Evolutionary conservation across 35 echinoderm and acorn worm genomes (phyloP), one percentile per base, ranked within the genome.

Genomic region (Acanthaster planci): DNA sequence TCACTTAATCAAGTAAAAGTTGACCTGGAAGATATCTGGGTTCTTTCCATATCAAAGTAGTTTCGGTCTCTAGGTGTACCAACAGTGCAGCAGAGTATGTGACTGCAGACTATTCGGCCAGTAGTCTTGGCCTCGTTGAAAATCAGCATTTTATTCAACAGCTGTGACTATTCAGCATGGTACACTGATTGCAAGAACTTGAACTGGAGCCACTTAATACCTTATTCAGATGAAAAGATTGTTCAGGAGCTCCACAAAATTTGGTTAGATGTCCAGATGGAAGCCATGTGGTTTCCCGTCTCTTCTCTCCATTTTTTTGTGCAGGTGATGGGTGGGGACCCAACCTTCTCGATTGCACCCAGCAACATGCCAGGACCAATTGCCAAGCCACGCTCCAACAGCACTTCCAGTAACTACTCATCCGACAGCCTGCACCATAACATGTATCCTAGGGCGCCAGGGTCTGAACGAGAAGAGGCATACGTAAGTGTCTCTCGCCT

Each of bases 321-420:
- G 36, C 37, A 85, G 83, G 59, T 83, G 56, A 38, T 38, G 5
- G 34, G 55, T 83, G 56, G 81, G 32, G 56, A 57, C 18, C 30
- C 31, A 6, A 36, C 22, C 32, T 58, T 57, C 31, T 56, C 56
- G 21, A 38, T 38, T 32, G 21, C 87, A 54, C 38, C 78, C 35
- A 84, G 80, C 75, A 91, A 76, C 82, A 53, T 42, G 54, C 93
- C 82, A 19, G 95, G 95, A 21, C 91, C 91, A 39, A 97, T 97
- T 84, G 95, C 81, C n/a, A 97, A 97, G 77, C 95, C 95, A 53
- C 91, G 95, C 39, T 97, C 95, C 38, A 93, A 93, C 79, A 97
- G 95, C 85, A 84, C 91, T 55, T 97, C 95, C 47, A 97, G 95
- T 85, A 97, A 84, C 80, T 97, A 93, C 80, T 93, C 90, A 52